Evolutionary conservation across 2,888 invertebrate genomes (phyloP), one percentile per base, ranked within the genome.

Genomic region (Drosophila neotestacea): DNA sequence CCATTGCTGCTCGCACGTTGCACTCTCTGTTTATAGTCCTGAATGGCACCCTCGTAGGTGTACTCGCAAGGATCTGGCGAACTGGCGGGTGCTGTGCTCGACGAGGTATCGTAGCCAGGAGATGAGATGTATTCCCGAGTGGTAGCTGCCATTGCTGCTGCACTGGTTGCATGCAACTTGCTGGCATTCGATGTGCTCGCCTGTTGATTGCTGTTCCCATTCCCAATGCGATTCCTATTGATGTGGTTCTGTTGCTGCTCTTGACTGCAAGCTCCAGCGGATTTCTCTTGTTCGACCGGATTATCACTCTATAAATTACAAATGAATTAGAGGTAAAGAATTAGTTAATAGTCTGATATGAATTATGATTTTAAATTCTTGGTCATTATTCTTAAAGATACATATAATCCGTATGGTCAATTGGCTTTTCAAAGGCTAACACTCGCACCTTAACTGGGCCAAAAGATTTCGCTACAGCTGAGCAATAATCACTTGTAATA

Each of bases 1-100:
- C 80, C 74, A 36, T 73, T 84, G 47, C 76, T 85, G 62, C 80
- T 86, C 34, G 94, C 94, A 84, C 94, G 93, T 41, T 95, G 94
- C 83, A 95, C 96, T 79, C 96, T 94, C 56, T 96, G 96, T 83
- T 97, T 96, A 92, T 97, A 97, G 81, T 96, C 96, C 90, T 97
- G 96, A 82, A 97, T 97, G 83, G 97, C 97, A 83, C 96, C 95
- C 92, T 97, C 97, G 91, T 97, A 97, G 0, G 97, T 97, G 92
- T 97, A 97, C 91, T 97, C 96, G 87, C 96, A 95, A 36, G 95
- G 95, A 92, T 95, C 95, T 1, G 95, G 95, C 47, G 95, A 95
- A 90, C 95, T 95, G 79, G 94, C 94, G 46, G 95, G 95, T 79
- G 94, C 95, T 61, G 95, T 95, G 83, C 95, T 95, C 74, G 94